Conservation (phyloP, 1,140 invertebrate species). For the Aphaenogaster rudis region DNA sequence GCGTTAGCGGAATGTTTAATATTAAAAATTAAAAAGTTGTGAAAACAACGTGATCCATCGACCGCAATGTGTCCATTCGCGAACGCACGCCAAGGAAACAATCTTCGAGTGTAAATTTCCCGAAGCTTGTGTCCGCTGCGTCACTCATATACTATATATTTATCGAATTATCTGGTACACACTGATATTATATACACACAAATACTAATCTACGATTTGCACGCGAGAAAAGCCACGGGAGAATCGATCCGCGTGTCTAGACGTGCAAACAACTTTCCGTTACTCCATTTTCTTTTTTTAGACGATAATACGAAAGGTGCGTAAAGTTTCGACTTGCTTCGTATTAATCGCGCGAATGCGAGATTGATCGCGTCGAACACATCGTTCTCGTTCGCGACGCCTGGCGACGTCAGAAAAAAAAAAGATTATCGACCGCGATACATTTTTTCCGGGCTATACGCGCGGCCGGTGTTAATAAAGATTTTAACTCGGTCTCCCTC, state of each 20-base stretch:
- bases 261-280: neutral
- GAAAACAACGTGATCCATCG: neutral
- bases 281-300: neutral
- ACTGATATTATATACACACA: neutral
- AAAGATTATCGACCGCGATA: neutral
- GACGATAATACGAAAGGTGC: no score
- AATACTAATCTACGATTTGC: constrained; percentile 8
- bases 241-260: constrained; percentile 6
- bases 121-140: neutral
- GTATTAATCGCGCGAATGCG: neutral
- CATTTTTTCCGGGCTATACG: neutral
- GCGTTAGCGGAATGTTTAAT: constrained; percentile 7
- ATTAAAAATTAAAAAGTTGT: neutral
- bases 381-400: neutral
- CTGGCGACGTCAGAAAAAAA: no score
- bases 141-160: neutral
- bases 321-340: neutral
- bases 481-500: constrained; percentile 52
- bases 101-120: neutral
- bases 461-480: constrained; percentile 47
- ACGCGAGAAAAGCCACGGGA: neutral
- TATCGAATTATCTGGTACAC: constrained; percentile 12
- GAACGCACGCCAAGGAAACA: neutral
- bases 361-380: neutral
- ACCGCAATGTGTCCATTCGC: neutral